Evolutionary conservation across 2,113 vertebrate species (phyloP), one percentile per base, ranked within the genome.

Genomic region (Tenrec ecaudatus): DNA sequence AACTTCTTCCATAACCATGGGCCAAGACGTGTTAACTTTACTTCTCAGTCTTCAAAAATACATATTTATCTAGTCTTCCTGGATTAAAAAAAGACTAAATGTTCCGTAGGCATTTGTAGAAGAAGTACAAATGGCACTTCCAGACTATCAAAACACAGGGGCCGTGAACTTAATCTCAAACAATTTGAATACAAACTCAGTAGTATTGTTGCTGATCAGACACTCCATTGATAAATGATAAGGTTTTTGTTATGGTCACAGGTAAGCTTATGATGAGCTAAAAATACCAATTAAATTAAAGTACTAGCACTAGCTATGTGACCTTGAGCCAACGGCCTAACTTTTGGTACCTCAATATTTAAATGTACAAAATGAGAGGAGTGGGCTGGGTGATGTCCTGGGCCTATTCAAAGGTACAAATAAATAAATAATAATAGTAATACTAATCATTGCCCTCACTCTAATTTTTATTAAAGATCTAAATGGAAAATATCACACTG

Each of bases 381-480:
- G n/a, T 16, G n/a, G 36, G 91, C 33, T 94, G n/a, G 7, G 69
- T 69, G 47, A 88, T 23, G 76, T 90, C 57, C 95, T 82, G 86
- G n/a, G 53, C 66, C 23, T 43, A 69, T 60, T 95, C 22, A 92
- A 93, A 92, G 19, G 92, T 47, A 89, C 88, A 89, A 89, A 58
- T 75, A 83, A 58, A 86, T 58, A 92, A 16, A 62, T 15, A 25
- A 66, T 27, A 66, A 66, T 10, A 66, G 25, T 8, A 66, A 66
- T 66, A 82, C 91, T 69, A 38, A 84, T 71, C 9, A 69, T n/a
- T 58, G 16, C 36, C 77, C 17, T 64, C 43, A 79, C 36, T 68
- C 79, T 27, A 5, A 89, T 60, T 93, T 86, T 87, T 78, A 90
- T 91, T 83, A 88, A 96, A 91, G 12, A 94, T n/a, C 9, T 80